These are phyloP conservation scores for Caenorhabditis wallacei DNA, from an alignment of 2,888 invertebrate genomes.

Conservation along the genomic window DNA sequence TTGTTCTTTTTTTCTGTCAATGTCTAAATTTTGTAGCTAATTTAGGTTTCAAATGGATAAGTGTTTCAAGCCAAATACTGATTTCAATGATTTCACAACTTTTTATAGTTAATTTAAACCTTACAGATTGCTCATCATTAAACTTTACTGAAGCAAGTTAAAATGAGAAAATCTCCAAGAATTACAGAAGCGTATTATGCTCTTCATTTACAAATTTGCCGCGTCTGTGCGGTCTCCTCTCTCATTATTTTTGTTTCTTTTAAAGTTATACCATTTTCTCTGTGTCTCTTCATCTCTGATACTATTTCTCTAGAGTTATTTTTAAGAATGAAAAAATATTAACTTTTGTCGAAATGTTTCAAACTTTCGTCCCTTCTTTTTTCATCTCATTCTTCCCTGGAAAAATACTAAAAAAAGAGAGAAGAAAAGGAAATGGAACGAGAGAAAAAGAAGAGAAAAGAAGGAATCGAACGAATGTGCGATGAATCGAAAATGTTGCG, in stretches of 20 bases:
- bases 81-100: too few relatives aligned
- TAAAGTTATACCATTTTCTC: conserved; percentile 5
- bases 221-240: not conserved
- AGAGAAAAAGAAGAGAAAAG: not conserved
- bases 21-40: too few relatives aligned
- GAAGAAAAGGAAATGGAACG: not conserved
- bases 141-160: too few relatives aligned
- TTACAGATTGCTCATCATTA: too few relatives aligned
- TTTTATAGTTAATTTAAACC: too few relatives aligned
- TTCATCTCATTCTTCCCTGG: conserved; percentile 9
- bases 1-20: too few relatives aligned
- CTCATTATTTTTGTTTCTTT: too few relatives aligned
- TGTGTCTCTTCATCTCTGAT: conserved; percentile 5
- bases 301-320: conserved; percentile 13
- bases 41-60: too few relatives aligned
- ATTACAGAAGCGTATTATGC: not conserved
- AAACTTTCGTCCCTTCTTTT: conserved; percentile 2
- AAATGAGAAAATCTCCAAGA: too few relatives aligned
- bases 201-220: conserved; percentile 2
- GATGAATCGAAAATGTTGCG: conserved; percentile 43
- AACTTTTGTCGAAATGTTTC: conserved; percentile 36
- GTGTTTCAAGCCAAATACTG: too few relatives aligned
- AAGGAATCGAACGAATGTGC: conserved; percentile 29
- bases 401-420: conserved; percentile 26
- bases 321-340: conserved; percentile 13